Conservation (phyloP, 1,140 invertebrate species). For the Cotesia glomerata region DNA sequence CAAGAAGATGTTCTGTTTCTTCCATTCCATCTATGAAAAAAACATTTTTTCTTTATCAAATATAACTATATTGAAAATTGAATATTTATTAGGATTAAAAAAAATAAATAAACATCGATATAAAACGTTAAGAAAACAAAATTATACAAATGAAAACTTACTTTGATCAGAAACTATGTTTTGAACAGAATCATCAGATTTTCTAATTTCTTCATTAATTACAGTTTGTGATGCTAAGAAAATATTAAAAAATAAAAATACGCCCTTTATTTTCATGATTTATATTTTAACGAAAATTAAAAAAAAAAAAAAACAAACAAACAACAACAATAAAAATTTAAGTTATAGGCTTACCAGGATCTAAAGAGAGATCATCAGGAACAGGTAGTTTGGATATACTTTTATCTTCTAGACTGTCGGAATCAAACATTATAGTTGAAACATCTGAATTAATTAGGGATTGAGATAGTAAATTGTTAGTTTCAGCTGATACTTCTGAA, state of each 20-base stretch:
- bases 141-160: constrained; percentile 36
- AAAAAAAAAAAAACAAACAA: not conserved
- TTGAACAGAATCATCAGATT: constrained; percentile 35
- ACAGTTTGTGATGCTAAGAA: constrained; percentile 39
- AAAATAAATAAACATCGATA: too few species aligned
- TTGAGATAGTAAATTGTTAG: not conserved
- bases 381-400: constrained; percentile 38
- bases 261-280: not conserved
- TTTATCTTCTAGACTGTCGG: constrained; percentile 42
- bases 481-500: constrained; percentile 37
- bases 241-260: not conserved
- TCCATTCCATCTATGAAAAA: constrained; percentile 51
- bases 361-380: constrained; percentile 49
- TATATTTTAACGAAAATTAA: not conserved
- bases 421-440: constrained; percentile 42
- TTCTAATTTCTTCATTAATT: constrained; percentile 33
- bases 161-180: constrained; percentile 44
- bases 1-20: constrained; percentile 57
- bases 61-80: too few species aligned
- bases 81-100: too few species aligned
- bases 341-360: constrained; percentile 48
- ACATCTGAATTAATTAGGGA: not conserved
- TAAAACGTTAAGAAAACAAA: not conserved
- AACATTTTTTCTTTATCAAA: not conserved
- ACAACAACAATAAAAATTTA: not conserved